These are phyloP conservation scores for Anguilla anguilla DNA, from an alignment of 2,797 vertebrate species.

Conservation along the genomic window DNA sequence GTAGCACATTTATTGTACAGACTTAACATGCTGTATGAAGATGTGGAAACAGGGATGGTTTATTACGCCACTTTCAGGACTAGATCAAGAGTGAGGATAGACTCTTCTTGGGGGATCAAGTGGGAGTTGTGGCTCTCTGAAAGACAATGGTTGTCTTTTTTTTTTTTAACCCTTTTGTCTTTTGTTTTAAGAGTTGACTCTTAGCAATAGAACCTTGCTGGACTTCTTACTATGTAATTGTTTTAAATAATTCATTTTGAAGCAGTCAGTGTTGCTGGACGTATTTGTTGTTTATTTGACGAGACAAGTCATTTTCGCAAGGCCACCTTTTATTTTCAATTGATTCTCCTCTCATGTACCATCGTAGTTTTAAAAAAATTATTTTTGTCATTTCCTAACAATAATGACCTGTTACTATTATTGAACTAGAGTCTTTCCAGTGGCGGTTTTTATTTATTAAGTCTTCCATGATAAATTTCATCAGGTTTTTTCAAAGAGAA, in stretches of 20 bases:
- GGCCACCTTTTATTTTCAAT: background rate
- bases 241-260: slow-evolving; percentile 41
- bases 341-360: background rate
- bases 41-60: slow-evolving; percentile 23
- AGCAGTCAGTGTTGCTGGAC: slow-evolving; percentile 39
- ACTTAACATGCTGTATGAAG: slow-evolving; percentile 49
- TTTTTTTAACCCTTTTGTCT: slow-evolving; percentile 55
- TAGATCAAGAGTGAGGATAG: slow-evolving; percentile 50
- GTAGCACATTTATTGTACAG: slow-evolving; percentile 38
- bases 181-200: slow-evolving; percentile 25
- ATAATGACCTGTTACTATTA: background rate
- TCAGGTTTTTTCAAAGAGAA: slow-evolving; percentile 15
- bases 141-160: slow-evolving; percentile 61
- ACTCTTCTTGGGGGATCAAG: slow-evolving; percentile 30
- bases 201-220: slow-evolving; percentile 70
- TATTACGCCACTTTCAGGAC: slow-evolving; percentile 48
- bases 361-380: background rate
- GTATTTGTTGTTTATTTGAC: slow-evolving; percentile 7
- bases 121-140: slow-evolving; percentile 27
- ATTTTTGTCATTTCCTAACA: background rate
- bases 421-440: background rate
- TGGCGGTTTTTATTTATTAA: background rate
- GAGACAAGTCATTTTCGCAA: background rate
- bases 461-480: slow-evolving; percentile 30
- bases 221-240: slow-evolving; percentile 47